Evolutionary conservation across 2,888 invertebrate species (phyloP), one percentile per base, ranked within the genome.

Genomic region (Drosophila nr. perissopoda): DNA sequence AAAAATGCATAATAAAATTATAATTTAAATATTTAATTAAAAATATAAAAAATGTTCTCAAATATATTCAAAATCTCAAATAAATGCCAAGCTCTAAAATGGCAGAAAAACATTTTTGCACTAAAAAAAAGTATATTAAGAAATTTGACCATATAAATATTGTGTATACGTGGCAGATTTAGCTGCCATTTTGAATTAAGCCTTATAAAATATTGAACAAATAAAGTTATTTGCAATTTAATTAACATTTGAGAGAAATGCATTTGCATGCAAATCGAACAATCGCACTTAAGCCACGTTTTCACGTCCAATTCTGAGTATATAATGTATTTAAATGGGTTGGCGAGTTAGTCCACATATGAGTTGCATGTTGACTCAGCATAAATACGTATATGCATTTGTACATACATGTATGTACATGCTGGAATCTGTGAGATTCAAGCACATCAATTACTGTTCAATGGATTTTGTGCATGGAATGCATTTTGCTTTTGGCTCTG

Each of bases 361-460:
- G 21, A 31, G 21, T 16, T 18, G 40, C n/a, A 52, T 45, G 54
- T 27, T 21, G 25, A 48, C 42, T 38, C 40, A 48, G 31, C 51
- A 52, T 40, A 51, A 34, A 27, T 13, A 27, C 36, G 27, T 36
- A n/a, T 25, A 48, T 40, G 13, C 33, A 36, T 38, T 29, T 34
- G 36, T 34, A 3, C 11, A 38, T 27, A 27, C n/a, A 40, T 38
- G 33, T 38, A 29, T 34, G 36, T 34, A 4, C 13, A 45, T 27
- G 38, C 38, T 40, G 4, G 8, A 42, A 18, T 57, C 27, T n/a
- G 34, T 40, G 1, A 13, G 48, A 21, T 57, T 34, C 27, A 21
- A 63, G 64, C 79, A 62, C 76, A 70, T 76, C 57, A 76, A 77
- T 77, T 76, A 61, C 63, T 42, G 34, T 34, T 38, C 52, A 18